Percentiles rank a stretch among this genome's conserved stretches.
phyloP scores from a whole-genome alignment of 2,113 vertebrate species.

The Damaliscus lunatus region DNA sequence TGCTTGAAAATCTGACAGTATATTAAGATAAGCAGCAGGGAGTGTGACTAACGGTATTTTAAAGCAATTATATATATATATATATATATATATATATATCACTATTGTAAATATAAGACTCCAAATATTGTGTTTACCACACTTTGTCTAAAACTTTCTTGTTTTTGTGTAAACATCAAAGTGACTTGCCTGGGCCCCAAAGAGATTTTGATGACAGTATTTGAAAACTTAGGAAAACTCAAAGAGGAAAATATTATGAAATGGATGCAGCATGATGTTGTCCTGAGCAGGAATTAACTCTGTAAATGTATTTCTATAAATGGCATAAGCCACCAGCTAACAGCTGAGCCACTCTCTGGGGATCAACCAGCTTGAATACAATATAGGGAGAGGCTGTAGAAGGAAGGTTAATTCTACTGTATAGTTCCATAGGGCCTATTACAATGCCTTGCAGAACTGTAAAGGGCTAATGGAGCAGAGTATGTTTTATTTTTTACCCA shows the following conservation, averaged over 20 bases:
- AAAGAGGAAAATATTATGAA: neutral
- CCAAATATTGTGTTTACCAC: neutral
- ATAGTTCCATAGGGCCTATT: neutral
- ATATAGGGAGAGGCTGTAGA: neutral
- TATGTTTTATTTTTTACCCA: slow-evolving; percentile 36
- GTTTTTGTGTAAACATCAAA: neutral
- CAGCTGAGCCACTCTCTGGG: slow-evolving; percentile 27
- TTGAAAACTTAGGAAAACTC: neutral
- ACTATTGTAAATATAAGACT: neutral
- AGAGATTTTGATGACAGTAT: neutral
- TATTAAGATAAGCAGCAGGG: neutral
- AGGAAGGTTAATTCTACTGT: neutral
- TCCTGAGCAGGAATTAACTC: neutral
- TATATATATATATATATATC: neutral
- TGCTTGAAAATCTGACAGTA: neutral
- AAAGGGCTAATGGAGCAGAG: slow-evolving; percentile 1
- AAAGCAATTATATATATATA: neutral
- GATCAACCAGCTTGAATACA: neutral
- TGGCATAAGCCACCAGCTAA: neutral
- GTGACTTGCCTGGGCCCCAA: neutral
- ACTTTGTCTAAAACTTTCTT: neutral
- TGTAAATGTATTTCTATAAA: slow-evolving; percentile 36
- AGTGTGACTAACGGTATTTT: neutral
- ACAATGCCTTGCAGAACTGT: neutral
- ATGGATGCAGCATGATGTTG: neutral